Conservation (phyloP, 1,140 invertebrate genomes). For the Papilio helenus region DNA sequence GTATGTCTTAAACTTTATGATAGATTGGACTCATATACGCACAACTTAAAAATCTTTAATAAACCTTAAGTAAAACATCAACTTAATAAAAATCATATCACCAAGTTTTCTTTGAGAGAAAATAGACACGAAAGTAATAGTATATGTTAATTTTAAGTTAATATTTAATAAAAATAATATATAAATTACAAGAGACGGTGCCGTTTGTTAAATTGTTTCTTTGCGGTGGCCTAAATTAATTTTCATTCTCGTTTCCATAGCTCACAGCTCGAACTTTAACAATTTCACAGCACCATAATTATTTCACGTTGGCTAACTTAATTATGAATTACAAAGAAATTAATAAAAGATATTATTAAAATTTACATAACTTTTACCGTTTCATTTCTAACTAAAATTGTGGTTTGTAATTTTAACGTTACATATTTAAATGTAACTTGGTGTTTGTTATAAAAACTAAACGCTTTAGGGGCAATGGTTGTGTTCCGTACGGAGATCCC, state of each 20-base stretch:
- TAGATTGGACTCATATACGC: too few species aligned
- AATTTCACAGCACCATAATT: constrained; percentile 15
- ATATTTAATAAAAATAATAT: constrained; percentile 4
- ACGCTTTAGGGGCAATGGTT: too few species aligned
- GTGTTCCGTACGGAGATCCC: too few species aligned
- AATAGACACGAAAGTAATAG: background rate
- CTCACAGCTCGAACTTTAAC: constrained; percentile 7
- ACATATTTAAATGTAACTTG: background rate
- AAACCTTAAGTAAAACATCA: background rate
- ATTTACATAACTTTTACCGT: background rate
- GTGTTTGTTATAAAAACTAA: too few species aligned
- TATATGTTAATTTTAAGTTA: background rate
- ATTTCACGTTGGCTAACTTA: constrained; percentile 9
- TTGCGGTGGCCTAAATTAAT: constrained; percentile 21
- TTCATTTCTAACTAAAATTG: background rate
- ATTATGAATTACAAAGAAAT: constrained; percentile 16
- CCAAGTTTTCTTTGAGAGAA: background rate
- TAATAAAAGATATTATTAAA: constrained; percentile 6
- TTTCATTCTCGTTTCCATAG: constrained; percentile 5
- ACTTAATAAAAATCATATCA: background rate
- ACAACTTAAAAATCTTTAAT: too few species aligned
- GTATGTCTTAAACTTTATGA: too few species aligned
- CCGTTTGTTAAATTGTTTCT: constrained; percentile 22
- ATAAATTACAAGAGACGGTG: background rate
- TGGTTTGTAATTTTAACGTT: background rate